Evolutionary conservation across 2,888 invertebrate species (phyloP).

Genomic region (Rotaria macrura): DNA sequence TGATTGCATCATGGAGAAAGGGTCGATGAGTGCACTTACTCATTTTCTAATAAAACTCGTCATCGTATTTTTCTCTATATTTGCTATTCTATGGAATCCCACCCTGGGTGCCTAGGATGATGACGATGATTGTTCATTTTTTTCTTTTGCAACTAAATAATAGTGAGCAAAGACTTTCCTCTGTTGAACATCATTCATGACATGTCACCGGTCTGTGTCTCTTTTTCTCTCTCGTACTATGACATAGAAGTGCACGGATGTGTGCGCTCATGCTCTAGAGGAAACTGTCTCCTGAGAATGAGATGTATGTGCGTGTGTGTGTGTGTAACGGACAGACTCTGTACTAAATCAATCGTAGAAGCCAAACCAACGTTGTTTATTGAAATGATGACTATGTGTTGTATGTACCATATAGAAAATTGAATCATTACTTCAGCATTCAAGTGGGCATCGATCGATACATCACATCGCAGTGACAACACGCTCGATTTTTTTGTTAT

Average conservation of each 20-base stretch:
- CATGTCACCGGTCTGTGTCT: not conserved
- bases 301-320: not conserved
- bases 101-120: not conserved
- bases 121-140: not conserved
- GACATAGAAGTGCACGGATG: not conserved
- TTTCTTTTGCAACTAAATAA: not conserved
- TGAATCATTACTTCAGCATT: not conserved
- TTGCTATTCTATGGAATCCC: not conserved
- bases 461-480: not conserved
- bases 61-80: not conserved
- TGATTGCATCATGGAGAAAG: not conserved
- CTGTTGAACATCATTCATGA: slow-evolving; percentile 3
- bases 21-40: not conserved
- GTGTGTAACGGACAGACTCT: not conserved
- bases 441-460: not conserved
- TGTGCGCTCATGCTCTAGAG: not conserved
- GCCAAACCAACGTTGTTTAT: not conserved
- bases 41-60: not conserved
- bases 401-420: not conserved
- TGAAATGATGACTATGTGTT: not conserved
- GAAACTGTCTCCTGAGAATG: not conserved
- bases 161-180: not conserved
- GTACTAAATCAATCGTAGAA: not conserved
- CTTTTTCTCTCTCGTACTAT: not conserved
- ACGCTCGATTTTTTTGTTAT: not conserved